phyloP scores from a whole-genome alignment of 2,888 invertebrate species.

The Thelaira solivaga region DNA sequence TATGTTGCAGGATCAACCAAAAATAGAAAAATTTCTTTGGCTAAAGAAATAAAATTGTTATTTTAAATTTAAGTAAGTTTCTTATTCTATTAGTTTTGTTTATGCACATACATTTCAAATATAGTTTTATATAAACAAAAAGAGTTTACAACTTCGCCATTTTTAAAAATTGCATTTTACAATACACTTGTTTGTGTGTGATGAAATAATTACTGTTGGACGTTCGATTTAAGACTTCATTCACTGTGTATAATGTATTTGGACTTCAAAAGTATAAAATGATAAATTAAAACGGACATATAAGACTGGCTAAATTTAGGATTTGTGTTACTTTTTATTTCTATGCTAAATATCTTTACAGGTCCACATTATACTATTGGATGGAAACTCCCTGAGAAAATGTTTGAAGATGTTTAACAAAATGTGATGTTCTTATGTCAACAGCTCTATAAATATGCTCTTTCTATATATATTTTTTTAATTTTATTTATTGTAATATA shows the following conservation, averaged over 20 bases:
- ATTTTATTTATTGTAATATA: background rate
- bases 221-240: background rate
- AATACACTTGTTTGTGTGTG: background rate
- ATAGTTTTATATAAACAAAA: too few species aligned
- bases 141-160: background rate
- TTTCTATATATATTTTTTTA: too few species aligned
- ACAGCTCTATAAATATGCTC: background rate
- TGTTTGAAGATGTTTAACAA: background rate
- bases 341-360: slow-evolving; percentile 31
- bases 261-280: background rate
- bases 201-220: background rate
- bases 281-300: background rate
- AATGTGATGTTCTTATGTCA: background rate
- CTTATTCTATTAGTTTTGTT: too few species aligned
- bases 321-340: background rate
- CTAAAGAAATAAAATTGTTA: too few species aligned
- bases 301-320: slow-evolving; percentile 6
- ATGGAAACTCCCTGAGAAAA: background rate
- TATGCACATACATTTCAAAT: too few species aligned
- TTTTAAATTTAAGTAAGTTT: too few species aligned
- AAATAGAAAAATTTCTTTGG: too few species aligned
- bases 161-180: too few species aligned
- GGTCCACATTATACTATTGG: background rate
- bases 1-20: too few species aligned
- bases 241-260: background rate